Percentiles rank a stretch among this genome's conserved stretches.
These are phyloP conservation scores for Cranoglanis bouderius DNA, from an alignment of 2,113 vertebrate species.

Conservation along the genomic window DNA sequence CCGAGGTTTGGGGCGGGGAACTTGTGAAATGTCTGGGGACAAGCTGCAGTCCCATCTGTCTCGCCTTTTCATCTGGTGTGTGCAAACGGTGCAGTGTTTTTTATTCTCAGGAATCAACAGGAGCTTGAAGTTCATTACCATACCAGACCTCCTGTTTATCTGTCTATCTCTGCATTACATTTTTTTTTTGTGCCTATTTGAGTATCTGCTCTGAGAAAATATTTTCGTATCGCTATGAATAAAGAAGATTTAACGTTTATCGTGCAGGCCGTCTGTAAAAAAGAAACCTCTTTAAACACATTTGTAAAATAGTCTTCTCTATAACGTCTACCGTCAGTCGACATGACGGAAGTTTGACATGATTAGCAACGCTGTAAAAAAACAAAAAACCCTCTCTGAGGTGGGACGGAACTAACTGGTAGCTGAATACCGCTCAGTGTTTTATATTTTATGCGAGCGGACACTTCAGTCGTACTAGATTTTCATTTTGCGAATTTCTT, in stretches of 20 bases:
- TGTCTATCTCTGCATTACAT: neutral
- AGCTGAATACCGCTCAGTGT: neutral
- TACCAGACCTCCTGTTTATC: neutral
- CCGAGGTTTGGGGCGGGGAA: conserved; percentile 30
- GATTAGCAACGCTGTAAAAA: neutral
- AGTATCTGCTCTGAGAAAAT: neutral
- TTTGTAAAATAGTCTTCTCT: neutral
- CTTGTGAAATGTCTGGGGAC: conserved; percentile 29
- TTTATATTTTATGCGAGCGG: neutral
- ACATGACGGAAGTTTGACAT: neutral
- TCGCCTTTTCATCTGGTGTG: conserved; percentile 44
- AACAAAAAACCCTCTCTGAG: neutral
- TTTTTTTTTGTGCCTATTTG: too few species aligned
- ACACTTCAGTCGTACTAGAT: neutral
- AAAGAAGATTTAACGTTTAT: too few species aligned
- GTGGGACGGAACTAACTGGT: neutral
- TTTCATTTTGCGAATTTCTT: neutral
- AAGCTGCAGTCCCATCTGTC: conserved; percentile 50
- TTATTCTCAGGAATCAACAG: neutral
- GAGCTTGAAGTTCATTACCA: neutral
- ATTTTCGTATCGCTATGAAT: neutral
- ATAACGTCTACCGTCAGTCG: neutral
- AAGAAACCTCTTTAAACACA: neutral
- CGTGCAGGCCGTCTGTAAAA: neutral
- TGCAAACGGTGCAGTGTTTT: neutral